Percentiles rank a stretch among this genome's conserved stretches.
Conservation (phyloP, 2,113 vertebrate species). For the Mormyrus lacerda region DNA sequence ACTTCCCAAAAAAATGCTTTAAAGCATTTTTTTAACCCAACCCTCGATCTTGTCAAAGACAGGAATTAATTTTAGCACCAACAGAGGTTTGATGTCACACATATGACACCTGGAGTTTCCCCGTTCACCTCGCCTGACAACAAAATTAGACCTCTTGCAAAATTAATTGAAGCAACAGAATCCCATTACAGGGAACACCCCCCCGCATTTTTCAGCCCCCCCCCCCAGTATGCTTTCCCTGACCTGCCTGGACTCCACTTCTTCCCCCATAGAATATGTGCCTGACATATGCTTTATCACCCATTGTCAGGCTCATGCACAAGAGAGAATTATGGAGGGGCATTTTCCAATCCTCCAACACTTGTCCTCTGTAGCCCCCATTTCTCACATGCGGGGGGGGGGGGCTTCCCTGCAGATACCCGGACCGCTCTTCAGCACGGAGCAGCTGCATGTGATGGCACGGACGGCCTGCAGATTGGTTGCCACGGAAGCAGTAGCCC, state of each 20-base stretch:
- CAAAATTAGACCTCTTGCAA: neutral
- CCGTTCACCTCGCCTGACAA: neutral
- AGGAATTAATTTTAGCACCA: neutral
- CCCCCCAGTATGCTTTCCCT: neutral
- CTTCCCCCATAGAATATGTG: neutral
- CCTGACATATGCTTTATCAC: conserved; percentile 6
- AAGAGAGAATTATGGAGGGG: conserved; percentile 2
- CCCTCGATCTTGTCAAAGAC: neutral
- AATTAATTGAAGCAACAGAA: neutral
- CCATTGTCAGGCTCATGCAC: neutral
- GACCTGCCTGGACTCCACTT: no score
- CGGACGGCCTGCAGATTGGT: neutral
- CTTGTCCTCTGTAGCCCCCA: conserved; percentile 9
- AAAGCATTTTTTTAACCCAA: neutral
- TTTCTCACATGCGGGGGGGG: neutral
- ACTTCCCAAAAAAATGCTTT: neutral
- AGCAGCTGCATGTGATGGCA: neutral
- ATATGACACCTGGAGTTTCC: neutral
- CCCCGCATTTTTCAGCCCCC: no score
- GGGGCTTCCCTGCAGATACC: neutral
- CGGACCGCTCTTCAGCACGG: neutral
- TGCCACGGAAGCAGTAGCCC: neutral
- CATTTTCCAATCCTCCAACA: neutral
- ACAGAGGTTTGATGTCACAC: neutral
- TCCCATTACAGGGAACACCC: neutral